A percentile compares a stretch with the other conserved stretches of the same genome.
phyloP scores from a whole-genome alignment of 2,113 vertebrate genomes.

The Chaetorhynchus papuensis region DNA sequence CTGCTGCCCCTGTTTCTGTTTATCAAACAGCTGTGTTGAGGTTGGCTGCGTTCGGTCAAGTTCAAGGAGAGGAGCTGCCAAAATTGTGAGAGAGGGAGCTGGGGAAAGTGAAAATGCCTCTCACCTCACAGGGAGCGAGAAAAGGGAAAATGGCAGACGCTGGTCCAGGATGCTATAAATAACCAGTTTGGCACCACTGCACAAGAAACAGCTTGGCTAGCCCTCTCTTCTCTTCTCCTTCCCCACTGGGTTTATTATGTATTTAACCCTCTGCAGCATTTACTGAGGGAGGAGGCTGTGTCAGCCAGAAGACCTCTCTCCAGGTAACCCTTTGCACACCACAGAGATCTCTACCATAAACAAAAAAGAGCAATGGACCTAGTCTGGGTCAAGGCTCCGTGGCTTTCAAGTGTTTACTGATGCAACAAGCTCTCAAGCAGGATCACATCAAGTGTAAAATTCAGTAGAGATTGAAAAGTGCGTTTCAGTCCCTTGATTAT shows the following conservation, averaged over 20 bases:
- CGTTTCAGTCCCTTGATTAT: neutral
- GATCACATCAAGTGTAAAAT: neutral
- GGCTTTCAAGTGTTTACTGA: neutral
- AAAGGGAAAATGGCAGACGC: slow-evolving; percentile 48
- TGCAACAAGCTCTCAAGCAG: neutral
- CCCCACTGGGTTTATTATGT: slow-evolving; percentile 25
- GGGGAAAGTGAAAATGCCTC: slow-evolving; percentile 38
- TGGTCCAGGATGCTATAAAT: slow-evolving; percentile 60
- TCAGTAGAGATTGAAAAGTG: neutral
- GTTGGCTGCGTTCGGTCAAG: slow-evolving; percentile 40
- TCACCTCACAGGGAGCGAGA: slow-evolving; percentile 55
- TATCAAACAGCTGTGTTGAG: slow-evolving; percentile 66
- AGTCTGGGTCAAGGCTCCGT: neutral
- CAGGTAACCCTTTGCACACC: neutral
- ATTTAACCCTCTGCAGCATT: slow-evolving; percentile 40
- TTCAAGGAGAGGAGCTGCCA: slow-evolving; percentile 50
- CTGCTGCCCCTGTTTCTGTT: slow-evolving; percentile 61
- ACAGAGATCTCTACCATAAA: neutral
- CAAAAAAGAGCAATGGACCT: neutral
- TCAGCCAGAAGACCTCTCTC: neutral
- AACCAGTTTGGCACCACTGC: slow-evolving; percentile 45
- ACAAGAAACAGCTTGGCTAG: slow-evolving; percentile 39
- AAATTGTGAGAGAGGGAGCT: slow-evolving; percentile 42
- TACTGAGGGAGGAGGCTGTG: neutral
- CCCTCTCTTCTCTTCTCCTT: slow-evolving; percentile 7